phyloP scores from a whole-genome alignment of 2,888 invertebrate genomes.

The Drosophila fungiperda region DNA sequence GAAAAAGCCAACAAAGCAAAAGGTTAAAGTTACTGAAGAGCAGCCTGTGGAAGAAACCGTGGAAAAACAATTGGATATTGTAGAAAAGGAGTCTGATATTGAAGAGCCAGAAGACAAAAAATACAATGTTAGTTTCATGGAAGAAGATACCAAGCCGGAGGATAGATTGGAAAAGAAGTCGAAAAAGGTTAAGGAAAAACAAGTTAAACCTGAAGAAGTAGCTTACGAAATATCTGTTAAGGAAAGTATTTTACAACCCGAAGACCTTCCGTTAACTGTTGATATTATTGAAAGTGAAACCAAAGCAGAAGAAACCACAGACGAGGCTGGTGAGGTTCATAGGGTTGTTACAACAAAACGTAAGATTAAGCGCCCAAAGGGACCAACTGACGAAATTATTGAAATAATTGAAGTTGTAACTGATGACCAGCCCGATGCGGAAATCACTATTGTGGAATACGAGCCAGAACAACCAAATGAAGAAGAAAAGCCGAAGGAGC shows the following conservation, averaged over 20 bases:
- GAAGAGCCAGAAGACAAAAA: constrained; percentile 76
- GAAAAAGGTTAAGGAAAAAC: constrained; percentile 32
- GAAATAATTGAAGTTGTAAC: constrained; percentile 83
- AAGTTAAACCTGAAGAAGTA: constrained; percentile 18
- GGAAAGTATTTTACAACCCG: constrained; percentile 53
- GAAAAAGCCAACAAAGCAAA: constrained; percentile 71
- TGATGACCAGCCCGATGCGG: constrained; percentile 82
- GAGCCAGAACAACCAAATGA: constrained; percentile 78
- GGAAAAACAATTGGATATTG: constrained; percentile 39
- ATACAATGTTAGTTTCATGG: constrained; percentile 39
- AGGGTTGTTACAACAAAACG: constrained; percentile 85
- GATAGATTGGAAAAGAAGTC: constrained; percentile 25
- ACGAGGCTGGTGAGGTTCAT: constrained; percentile 83
- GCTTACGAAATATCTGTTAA: constrained; percentile 46
- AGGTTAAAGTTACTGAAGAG: constrained; percentile 85
- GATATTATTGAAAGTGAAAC: constrained; percentile 85
- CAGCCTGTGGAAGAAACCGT: constrained; percentile 72
- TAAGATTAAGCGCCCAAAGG: constrained; percentile 84
- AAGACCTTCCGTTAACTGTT: constrained; percentile 58
- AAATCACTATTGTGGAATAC: constrained; percentile 78
- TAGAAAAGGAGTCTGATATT: constrained; percentile 23
- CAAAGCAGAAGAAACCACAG: constrained; percentile 83
- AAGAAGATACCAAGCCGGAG: constrained; percentile 37
- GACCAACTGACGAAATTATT: constrained; percentile 83
- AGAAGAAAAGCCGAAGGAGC: constrained; percentile 77